Percentiles rank a stretch among this genome's conserved stretches.
phyloP scores from a whole-genome alignment of 2,113 vertebrate genomes.

The Holacanthus passer region DNA sequence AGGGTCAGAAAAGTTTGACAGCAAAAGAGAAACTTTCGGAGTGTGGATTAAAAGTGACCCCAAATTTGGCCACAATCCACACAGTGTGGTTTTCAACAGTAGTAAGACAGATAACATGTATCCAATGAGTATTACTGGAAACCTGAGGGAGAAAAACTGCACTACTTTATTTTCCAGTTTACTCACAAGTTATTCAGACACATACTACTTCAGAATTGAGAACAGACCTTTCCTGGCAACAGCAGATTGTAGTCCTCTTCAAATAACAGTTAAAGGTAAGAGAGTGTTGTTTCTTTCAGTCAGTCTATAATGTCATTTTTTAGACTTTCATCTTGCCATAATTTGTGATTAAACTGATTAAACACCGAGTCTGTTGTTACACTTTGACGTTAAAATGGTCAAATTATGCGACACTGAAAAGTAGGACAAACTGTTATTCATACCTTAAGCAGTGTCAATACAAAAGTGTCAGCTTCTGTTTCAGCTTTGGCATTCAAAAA shows the following conservation, averaged over 20 bases:
- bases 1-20: not conserved
- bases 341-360: not conserved
- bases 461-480: not conserved
- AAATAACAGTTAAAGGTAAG: conserved; percentile 57
- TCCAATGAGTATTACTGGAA: not conserved
- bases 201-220: conserved; percentile 64
- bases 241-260: conserved; percentile 33
- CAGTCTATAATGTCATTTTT: not conserved
- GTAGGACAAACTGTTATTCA: not conserved
- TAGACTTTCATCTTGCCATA: not conserved
- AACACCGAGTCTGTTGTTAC: no score
- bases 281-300: not conserved
- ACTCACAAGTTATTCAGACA: not conserved
- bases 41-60: not conserved
- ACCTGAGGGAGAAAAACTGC: not conserved
- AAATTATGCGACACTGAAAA: no score
- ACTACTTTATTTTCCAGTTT: conserved; percentile 7
- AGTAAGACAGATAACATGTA: not conserved
- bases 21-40: not conserved
- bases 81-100: not conserved
- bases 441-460: not conserved
- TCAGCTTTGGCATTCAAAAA: not conserved
- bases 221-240: fast-evolving
- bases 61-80: fast-evolving
- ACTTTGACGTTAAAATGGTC: no score